Base-by-base conservation (phyloP, 1,140 invertebrate species). In the Hyles vespertilio region DNA sequence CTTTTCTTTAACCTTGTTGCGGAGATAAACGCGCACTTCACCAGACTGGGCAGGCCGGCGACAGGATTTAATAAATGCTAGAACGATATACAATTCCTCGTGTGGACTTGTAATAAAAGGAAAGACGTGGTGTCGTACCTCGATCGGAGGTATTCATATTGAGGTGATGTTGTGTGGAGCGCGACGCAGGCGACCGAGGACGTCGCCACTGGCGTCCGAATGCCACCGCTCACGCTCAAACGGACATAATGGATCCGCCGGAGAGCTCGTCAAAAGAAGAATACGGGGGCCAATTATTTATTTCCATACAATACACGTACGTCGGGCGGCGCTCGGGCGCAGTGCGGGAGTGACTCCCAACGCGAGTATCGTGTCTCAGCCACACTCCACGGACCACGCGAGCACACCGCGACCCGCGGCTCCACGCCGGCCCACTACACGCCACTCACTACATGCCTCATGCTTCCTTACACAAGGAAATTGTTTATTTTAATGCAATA, bases 211-310 rank as follows among this genome's bases (percentile, higher is more conserved):
- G 69, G 72, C 81, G 81, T 82, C 83, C 80, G 80, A 86, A 84
- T 88, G 82, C 82, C 79, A 70, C 79, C 72, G 72, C 70, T 79
- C 74, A 70, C 79, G 71, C 70, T 84, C 76, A 76, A 77, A 74
- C 71, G 69, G 59, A 79, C 83, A 88, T 86, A 86, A 88, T 88
- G 79, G 79, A 74, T 72, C 77, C 70, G 75, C 66, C 79, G 71
- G 72, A 73, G 73, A 79, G 75, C 78, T 84, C 78, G 81, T 88
- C 83, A 86, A 88, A 83, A 86, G 85, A 86, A 88, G 85, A 86
- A 88, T 88, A 88, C 81, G 70, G 69, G 64, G 69, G 69, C 74
- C 83, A 88, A 88, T 88, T 88, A 79, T 75, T 71, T 79, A 87
- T 83, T 87, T 77, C 74, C 72, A 83, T 84, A 87, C 82, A 85